Evolutionary conservation across 2,888 invertebrate genomes (phyloP).

Genomic region (Perithous albicinctus): DNA sequence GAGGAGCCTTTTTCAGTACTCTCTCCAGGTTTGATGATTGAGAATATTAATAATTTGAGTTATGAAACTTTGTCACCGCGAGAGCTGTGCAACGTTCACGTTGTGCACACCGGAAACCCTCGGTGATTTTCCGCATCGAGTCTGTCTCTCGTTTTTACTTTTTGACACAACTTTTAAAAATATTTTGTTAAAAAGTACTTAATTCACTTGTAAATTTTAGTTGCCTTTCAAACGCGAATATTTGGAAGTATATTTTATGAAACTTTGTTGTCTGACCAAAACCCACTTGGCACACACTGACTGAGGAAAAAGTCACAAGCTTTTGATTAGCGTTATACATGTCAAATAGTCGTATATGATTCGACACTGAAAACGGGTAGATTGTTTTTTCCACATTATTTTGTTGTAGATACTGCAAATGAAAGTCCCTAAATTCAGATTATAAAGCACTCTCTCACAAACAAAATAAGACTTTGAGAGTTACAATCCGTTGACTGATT

Average conservation of each 20-base stretch:
- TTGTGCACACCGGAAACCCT: not conserved
- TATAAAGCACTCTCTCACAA: no score
- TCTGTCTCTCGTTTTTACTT: slow-evolving; percentile 22
- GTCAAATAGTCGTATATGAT: no score
- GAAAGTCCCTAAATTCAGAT: no score
- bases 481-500: no score
- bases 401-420: no score
- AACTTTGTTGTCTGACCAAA: not conserved
- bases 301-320: no score
- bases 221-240: slow-evolving; percentile 2
- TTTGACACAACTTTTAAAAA: slow-evolving; percentile 16
- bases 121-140: slow-evolving; percentile 9
- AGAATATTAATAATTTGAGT: slow-evolving; percentile 58
- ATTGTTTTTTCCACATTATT: no score
- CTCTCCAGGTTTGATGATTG: slow-evolving; percentile 45
- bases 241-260: not conserved
- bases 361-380: no score
- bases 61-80: slow-evolving; percentile 41
- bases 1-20: slow-evolving; percentile 19
- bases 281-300: no score
- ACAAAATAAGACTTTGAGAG: no score
- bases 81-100: not conserved
- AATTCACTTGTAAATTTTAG: slow-evolving; percentile 51
- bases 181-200: slow-evolving; percentile 36
- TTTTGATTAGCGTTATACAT: no score